These are phyloP conservation scores for Eupleurogrammus muticus DNA, from an alignment of 2,797 vertebrate genomes.

Conservation along the genomic window DNA sequence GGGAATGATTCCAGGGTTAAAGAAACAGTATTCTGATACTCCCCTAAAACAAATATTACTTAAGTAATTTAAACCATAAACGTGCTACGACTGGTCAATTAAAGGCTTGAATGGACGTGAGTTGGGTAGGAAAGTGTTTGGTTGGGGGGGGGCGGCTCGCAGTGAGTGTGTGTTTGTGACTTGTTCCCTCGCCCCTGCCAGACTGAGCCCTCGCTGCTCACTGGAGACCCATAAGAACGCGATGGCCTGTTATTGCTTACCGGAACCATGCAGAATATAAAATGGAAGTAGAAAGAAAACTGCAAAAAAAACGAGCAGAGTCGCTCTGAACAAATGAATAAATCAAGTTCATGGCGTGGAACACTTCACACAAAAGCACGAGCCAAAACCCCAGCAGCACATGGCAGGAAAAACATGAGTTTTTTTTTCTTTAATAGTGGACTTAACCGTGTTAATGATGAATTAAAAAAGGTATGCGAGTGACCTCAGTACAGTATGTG, in stretches of 20 bases:
- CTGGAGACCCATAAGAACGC: slow-evolving; percentile 49
- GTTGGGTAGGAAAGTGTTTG: no score
- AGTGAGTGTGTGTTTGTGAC: not conserved
- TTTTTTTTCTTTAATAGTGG: slow-evolving; percentile 13
- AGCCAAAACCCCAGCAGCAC: slow-evolving; percentile 35
- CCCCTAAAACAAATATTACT: no score
- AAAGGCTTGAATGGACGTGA: no score
- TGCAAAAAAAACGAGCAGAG: slow-evolving; percentile 23
- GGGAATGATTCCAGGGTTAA: no score
- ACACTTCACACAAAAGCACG: slow-evolving; percentile 27
- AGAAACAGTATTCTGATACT: no score
- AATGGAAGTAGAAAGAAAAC: slow-evolving; percentile 36
- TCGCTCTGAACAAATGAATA: slow-evolving; percentile 48
- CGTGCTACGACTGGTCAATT: no score
- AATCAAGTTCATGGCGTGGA: slow-evolving; percentile 52
- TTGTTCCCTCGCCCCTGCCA: slow-evolving; percentile 35
- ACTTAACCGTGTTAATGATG: slow-evolving; percentile 27
- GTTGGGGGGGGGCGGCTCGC: no score
- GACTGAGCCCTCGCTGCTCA: slow-evolving; percentile 29
- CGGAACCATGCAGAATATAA: slow-evolving; percentile 29
- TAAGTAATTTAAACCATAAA: no score
- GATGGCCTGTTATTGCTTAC: slow-evolving; percentile 55
- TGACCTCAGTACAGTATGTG: not conserved
- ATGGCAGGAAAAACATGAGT: slow-evolving; percentile 15
- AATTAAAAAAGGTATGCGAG: slow-evolving; percentile 21